Percentiles rank a stretch among this genome's conserved stretches.
These are phyloP conservation scores for Tachyglossus aculeatus DNA, from an alignment of 2,797 vertebrate genomes.

Conservation along the genomic window DNA sequence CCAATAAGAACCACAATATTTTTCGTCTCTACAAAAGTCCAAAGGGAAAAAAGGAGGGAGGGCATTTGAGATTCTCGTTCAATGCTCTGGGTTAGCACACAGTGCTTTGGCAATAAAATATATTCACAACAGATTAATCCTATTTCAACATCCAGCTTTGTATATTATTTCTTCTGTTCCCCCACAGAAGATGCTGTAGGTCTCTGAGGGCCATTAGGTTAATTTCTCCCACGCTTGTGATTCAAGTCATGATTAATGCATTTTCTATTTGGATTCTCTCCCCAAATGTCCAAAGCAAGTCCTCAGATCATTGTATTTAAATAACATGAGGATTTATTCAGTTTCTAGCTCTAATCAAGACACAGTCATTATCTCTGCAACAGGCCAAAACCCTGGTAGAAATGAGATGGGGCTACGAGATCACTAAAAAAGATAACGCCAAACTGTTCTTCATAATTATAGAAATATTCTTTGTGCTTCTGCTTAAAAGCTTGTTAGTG, in stretches of 20 bases:
- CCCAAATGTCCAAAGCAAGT: conserved; percentile 21
- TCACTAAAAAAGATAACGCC: conserved; percentile 36
- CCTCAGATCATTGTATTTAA: conserved; percentile 43
- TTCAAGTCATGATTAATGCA: neutral
- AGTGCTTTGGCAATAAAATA: neutral
- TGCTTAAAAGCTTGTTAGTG: neutral
- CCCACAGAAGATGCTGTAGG: neutral
- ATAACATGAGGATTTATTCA: conserved; percentile 64
- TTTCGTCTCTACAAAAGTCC: neutral
- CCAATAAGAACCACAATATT: no score
- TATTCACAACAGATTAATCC: neutral
- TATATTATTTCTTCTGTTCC: conserved; percentile 26
- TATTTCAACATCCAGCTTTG: neutral
- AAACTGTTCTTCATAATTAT: conserved; percentile 4
- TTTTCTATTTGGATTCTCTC: conserved; percentile 27
- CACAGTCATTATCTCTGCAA: conserved; percentile 44
- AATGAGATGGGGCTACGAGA: conserved; percentile 27
- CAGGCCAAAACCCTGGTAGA: conserved; percentile 29
- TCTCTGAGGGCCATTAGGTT: conserved; percentile 20
- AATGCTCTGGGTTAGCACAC: neutral
- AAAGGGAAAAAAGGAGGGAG: neutral
- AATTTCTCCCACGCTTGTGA: conserved; percentile 32
- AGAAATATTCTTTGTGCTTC: neutral
- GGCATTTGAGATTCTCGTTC: neutral
- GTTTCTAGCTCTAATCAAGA: conserved; percentile 63